phyloP scores from a whole-genome alignment of 2,888 invertebrate genomes.

The Plagiodera versicolora region DNA sequence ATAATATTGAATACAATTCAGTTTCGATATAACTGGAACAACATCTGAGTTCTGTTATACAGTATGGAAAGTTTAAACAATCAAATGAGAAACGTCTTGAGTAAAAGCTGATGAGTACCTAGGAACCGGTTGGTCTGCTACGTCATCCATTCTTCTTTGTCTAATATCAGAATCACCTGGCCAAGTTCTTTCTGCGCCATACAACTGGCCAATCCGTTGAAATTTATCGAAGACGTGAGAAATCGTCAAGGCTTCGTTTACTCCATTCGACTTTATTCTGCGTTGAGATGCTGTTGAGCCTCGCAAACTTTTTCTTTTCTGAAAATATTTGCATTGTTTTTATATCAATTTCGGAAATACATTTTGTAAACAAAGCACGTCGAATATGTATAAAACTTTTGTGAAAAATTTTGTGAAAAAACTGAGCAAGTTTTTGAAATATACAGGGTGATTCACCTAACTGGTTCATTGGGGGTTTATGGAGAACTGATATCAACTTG shows the following conservation, averaged over 20 bases:
- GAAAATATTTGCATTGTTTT: too few species aligned
- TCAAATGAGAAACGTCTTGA: conserved; percentile 78
- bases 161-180: conserved; percentile 65
- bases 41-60: not conserved
- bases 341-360: too few species aligned
- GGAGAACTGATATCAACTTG: too few species aligned
- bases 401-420: too few species aligned
- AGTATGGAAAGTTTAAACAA: conserved; percentile 59
- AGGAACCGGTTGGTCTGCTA: conserved; percentile 64
- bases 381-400: too few species aligned
- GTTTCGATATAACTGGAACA: not conserved
- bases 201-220: conserved; percentile 55
- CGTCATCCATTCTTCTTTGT: conserved; percentile 65
- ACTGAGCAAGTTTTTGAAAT: too few species aligned
- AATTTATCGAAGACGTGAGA: conserved; percentile 76
- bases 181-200: conserved; percentile 67
- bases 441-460: too few species aligned
- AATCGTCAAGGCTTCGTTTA: conserved; percentile 78
- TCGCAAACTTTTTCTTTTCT: conserved; percentile 88
- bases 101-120: conserved; percentile 76
- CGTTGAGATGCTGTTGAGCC: conserved; percentile 80
- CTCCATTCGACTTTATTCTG: conserved; percentile 76
- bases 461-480: too few species aligned
- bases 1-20: not conserved
- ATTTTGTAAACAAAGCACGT: too few species aligned